Evolutionary conservation across 1,140 invertebrate genomes (phyloP).

Genomic region (Polypedilum vanderplanki): DNA sequence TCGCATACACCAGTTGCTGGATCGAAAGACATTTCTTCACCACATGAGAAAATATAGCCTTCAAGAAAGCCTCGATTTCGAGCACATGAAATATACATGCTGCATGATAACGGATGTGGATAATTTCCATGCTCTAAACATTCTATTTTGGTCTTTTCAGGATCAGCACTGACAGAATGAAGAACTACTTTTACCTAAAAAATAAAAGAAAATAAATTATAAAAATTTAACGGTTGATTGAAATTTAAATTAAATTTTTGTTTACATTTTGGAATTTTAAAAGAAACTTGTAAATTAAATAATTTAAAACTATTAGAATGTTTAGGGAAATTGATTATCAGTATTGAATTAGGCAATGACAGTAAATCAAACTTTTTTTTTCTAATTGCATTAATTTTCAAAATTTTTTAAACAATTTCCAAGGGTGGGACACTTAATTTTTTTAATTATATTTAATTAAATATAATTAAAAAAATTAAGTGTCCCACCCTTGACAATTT

Average conservation of each 20-base stretch:
- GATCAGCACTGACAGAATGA: slow-evolving; percentile 42
- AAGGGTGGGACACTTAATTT: too few species aligned
- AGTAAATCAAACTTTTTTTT: too few species aligned
- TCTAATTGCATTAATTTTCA: too few species aligned
- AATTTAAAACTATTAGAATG: too few species aligned
- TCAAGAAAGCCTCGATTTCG: slow-evolving; percentile 67
- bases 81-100: slow-evolving; percentile 82
- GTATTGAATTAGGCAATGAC: too few species aligned
- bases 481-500: too few species aligned
- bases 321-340: too few species aligned
- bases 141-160: slow-evolving; percentile 57
- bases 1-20: slow-evolving; percentile 84
- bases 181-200: slow-evolving; percentile 40
- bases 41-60: slow-evolving; percentile 82
- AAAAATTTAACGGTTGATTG: slow-evolving; percentile 32
- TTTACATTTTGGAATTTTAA: background rate
- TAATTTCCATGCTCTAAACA: slow-evolving; percentile 83
- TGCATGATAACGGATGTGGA: slow-evolving; percentile 77
- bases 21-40: slow-evolving; percentile 73
- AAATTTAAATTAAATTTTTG: background rate
- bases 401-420: too few species aligned
- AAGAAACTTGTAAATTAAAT: too few species aligned
- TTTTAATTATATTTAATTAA: too few species aligned
- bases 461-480: too few species aligned
- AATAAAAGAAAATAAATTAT: too few species aligned